Conservation (phyloP, 64 coral and sea anemone species). For the Astreopora myriophthalma region DNA sequence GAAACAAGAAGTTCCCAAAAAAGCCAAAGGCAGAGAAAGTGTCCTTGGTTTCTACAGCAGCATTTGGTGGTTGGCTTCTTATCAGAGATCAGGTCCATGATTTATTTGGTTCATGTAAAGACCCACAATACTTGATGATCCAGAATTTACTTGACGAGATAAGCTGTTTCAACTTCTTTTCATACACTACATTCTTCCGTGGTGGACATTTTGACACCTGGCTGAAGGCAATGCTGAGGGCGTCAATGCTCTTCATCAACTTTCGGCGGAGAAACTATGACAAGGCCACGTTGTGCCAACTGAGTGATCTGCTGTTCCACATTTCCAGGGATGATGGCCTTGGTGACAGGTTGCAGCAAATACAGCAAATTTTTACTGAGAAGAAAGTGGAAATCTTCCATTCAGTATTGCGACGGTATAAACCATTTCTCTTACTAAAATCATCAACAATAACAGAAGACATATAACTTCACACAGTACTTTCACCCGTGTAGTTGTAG, state of each 20-base stretch:
- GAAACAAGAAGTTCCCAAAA: neutral
- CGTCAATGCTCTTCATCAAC: constrained; percentile 35
- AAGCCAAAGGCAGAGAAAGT: constrained; percentile 54
- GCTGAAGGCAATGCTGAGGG: neutral
- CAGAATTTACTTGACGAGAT: too few relatives aligned
- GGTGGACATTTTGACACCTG: too few relatives aligned
- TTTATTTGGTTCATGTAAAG: constrained; percentile 49
- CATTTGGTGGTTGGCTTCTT: constrained; percentile 66
- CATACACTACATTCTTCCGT: too few relatives aligned
- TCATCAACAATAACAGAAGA: too few relatives aligned
- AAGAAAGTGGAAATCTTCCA: constrained; percentile 85
- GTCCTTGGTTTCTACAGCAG: neutral
- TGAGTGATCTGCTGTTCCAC: constrained; percentile 53
- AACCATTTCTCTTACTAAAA: too few relatives aligned
- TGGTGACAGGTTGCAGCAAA: neutral
- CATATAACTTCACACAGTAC: neutral
- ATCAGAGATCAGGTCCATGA: constrained; percentile 38
- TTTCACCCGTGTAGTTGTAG: too few relatives aligned
- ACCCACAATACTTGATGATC: neutral
- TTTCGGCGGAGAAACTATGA: constrained; percentile 38
- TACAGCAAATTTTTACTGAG: constrained; percentile 31
- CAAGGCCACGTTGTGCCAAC: constrained; percentile 48
- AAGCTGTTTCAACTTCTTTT: too few relatives aligned
- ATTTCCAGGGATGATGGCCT: neutral
- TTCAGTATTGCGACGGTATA: constrained; percentile 67